These are phyloP conservation scores for Zeuzera pyrina DNA, from an alignment of 2,888 invertebrate genomes.

Conservation along the genomic window DNA sequence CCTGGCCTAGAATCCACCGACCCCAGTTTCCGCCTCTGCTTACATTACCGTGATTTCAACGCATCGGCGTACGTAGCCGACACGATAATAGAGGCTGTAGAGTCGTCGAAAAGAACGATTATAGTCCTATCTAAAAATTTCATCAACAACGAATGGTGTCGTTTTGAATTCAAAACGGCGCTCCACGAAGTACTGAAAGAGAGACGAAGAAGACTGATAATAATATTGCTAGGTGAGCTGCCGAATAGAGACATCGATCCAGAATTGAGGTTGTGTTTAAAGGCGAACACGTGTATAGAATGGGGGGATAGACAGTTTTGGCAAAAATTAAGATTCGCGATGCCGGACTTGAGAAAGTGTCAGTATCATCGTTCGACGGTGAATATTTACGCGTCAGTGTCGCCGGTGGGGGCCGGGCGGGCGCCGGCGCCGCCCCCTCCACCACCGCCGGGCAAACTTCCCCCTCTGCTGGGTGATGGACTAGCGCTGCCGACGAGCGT, in stretches of 20 bases:
- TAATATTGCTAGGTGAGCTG: slow-evolving; percentile 91
- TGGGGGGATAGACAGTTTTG: slow-evolving; percentile 97
- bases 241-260: slow-evolving; percentile 91
- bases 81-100: slow-evolving; percentile 93
- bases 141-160: slow-evolving; percentile 95
- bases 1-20: slow-evolving; percentile 88
- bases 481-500: slow-evolving; percentile 55
- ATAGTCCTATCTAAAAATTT: slow-evolving; percentile 94
- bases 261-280: slow-evolving; percentile 90
- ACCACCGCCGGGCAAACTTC: slow-evolving; percentile 76
- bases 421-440: slow-evolving; percentile 75
- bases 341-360: slow-evolving; percentile 85
- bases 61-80: slow-evolving; percentile 91
- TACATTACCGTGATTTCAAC: slow-evolving; percentile 94
- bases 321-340: slow-evolving; percentile 94
- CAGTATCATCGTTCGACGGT: slow-evolving; percentile 78
- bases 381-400: slow-evolving; percentile 81
- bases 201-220: slow-evolving; percentile 88
- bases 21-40: slow-evolving; percentile 88
- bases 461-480: slow-evolving; percentile 70
- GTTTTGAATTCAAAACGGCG: slow-evolving; percentile 95
- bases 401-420: slow-evolving; percentile 68
- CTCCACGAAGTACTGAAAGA: slow-evolving; percentile 92
- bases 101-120: slow-evolving; percentile 90
- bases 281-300: slow-evolving; percentile 92